Percentiles rank a stretch among this genome's conserved stretches.
These are phyloP conservation scores for Himalopsyche tibetana DNA, from an alignment of 2,888 invertebrate species.

Conservation along the genomic window DNA sequence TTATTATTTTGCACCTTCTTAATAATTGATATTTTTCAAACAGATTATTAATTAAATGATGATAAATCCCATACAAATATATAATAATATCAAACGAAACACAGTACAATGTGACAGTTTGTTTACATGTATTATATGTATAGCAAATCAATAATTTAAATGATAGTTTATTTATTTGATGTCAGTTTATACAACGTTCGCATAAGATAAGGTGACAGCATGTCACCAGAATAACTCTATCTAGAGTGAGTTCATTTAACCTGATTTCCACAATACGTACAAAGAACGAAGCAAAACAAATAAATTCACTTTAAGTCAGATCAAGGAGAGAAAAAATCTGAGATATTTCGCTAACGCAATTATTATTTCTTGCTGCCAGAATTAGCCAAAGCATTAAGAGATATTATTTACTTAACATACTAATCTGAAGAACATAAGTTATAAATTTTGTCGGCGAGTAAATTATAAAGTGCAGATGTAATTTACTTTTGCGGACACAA, in stretches of 20 bases:
- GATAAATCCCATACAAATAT: too few species aligned
- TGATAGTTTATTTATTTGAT: too few species aligned
- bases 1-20: too few species aligned
- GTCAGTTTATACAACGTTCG: not conserved
- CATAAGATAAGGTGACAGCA: not conserved
- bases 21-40: too few species aligned
- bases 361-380: not conserved
- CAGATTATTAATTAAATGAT: too few species aligned
- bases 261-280: not conserved
- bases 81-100: too few species aligned
- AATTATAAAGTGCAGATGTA: conserved; percentile 48
- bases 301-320: not conserved
- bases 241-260: conserved; percentile 31
- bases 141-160: too few species aligned
- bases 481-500: conserved; percentile 39
- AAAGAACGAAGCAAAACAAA: not conserved
- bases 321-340: not conserved
- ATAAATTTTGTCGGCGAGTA: conserved; percentile 55
- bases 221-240: conserved; percentile 7
- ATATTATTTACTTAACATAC: conserved; percentile 26
- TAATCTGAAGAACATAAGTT: conserved; percentile 50
- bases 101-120: too few species aligned
- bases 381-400: not conserved
- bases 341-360: conserved; percentile 13
- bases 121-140: too few species aligned